These are phyloP conservation scores for Rhyacophila evoluta DNA, from an alignment of 2,888 invertebrate genomes.

Conservation along the genomic window DNA sequence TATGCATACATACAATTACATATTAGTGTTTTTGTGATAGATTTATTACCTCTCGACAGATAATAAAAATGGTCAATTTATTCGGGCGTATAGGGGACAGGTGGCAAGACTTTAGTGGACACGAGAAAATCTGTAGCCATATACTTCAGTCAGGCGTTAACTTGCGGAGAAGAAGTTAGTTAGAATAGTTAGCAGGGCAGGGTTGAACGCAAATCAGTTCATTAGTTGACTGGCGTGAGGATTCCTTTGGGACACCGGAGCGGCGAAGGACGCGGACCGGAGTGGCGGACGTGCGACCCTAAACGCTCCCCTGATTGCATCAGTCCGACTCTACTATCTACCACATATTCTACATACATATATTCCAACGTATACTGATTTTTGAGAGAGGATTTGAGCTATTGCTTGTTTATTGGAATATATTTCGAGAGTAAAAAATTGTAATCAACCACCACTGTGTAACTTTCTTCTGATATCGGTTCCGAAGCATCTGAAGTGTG, in stretches of 20 bases:
- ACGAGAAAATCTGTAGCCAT: constrained; percentile 3
- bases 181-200: constrained; percentile 13
- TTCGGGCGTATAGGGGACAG: neutral
- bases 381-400: neutral
- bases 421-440: too few relatives aligned
- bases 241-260: constrained; percentile 27
- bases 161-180: constrained; percentile 29
- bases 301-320: constrained; percentile 27
- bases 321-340: neutral
- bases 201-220: constrained; percentile 45
- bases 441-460: too few relatives aligned
- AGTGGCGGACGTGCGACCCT: constrained; percentile 34
- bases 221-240: constrained; percentile 41
- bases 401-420: neutral
- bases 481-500: too few relatives aligned
- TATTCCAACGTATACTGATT: too few relatives aligned
- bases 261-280: neutral
- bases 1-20: too few relatives aligned
- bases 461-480: too few relatives aligned
- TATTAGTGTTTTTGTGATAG: too few relatives aligned
- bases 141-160: neutral
- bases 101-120: neutral
- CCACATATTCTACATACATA: neutral
- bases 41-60: too few relatives aligned
- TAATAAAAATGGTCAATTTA: too few relatives aligned